These are phyloP conservation scores for Halcyon senegalensis DNA, from an alignment of 2,113 vertebrate genomes.

Conservation along the genomic window DNA sequence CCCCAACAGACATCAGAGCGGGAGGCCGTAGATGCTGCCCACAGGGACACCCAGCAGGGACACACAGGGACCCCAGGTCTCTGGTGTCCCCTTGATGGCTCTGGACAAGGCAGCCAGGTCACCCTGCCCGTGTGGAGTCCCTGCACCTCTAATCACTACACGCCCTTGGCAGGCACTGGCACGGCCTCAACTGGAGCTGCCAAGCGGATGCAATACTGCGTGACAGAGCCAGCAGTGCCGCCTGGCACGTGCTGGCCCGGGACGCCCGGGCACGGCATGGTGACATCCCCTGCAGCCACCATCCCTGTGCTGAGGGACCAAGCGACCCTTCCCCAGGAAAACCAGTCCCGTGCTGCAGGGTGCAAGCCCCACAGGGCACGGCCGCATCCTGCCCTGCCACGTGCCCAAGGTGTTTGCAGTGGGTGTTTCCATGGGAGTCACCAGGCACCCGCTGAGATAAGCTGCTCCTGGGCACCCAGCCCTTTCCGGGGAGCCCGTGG, in stretches of 20 bases:
- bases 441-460: background rate
- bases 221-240: rapidly evolving
- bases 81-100: background rate
- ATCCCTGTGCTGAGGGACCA: background rate
- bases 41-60: background rate
- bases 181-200: background rate
- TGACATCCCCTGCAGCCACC: rapidly evolving
- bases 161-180: background rate
- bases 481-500: background rate
- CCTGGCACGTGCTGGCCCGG: background rate
- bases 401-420: background rate
- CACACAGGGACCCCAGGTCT: background rate
- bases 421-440: background rate
- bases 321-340: background rate
- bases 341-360: background rate
- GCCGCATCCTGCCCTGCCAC: background rate
- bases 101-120: background rate
- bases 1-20: rapidly evolving
- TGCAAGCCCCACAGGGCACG: background rate
- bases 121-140: rapidly evolving
- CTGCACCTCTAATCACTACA: background rate
- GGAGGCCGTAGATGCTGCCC: background rate
- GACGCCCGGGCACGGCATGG: rapidly evolving
- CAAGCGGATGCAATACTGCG: rapidly evolving
- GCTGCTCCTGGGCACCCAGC: background rate